phyloP scores from a whole-genome alignment of 30 jellyfish, hydroid and myxozoan species.

The Cassiopea andromeda region DNA sequence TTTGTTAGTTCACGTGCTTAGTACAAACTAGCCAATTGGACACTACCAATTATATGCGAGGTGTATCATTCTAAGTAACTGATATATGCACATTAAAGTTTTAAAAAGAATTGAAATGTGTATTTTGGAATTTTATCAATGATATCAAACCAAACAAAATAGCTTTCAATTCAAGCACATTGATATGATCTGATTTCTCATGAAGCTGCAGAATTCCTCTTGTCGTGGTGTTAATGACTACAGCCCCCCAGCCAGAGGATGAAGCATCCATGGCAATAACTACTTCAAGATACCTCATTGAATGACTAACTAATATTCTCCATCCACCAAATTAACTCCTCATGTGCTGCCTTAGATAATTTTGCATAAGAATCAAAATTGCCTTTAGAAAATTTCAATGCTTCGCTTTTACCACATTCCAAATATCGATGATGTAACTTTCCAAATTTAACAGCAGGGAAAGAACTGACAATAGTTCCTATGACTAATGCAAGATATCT shows the following conservation, averaged over 20 bases:
- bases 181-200: neutral
- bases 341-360: neutral
- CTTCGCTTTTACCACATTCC: neutral
- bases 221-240: neutral
- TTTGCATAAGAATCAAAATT: neutral
- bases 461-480: neutral
- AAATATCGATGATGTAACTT: neutral
- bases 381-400: neutral
- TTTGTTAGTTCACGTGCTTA: no score
- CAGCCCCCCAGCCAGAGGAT: conserved; percentile 2
- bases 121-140: neutral
- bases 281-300: neutral
- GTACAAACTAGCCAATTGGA: no score
- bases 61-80: no score
- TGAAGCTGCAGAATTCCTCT: neutral
- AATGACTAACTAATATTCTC: neutral
- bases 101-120: neutral
- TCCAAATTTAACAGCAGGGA: neutral
- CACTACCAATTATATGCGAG: no score
- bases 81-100: no score
- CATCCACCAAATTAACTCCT: neutral
- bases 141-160: conserved; percentile 9
- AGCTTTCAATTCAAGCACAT: conserved; percentile 39
- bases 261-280: neutral
- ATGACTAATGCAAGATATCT: neutral